Conservation (phyloP, 2,888 invertebrate species). For the Mechanitis mazaeus region DNA sequence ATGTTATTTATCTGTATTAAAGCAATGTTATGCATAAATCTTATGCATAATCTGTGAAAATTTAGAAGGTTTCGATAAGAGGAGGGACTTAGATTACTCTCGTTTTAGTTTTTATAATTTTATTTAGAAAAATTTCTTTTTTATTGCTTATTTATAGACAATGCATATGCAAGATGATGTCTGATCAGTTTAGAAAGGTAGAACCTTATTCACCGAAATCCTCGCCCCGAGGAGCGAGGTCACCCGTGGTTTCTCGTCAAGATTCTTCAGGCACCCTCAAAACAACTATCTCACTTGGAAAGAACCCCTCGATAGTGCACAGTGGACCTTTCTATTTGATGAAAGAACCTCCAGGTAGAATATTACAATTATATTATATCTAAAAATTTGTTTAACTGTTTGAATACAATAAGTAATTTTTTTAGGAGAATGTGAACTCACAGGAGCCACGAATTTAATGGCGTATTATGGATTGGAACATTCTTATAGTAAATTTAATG, state of each 20-base stretch:
- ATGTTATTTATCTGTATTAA: constrained; percentile 6
- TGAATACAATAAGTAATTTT: constrained; percentile 15
- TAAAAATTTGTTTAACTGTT: background rate
- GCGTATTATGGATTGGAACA: constrained; percentile 97
- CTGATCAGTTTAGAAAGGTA: constrained; percentile 94
- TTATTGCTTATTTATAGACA: constrained; percentile 57
- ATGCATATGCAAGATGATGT: constrained; percentile 88
- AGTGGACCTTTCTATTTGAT: constrained; percentile 98
- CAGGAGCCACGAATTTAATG: constrained; percentile 98
- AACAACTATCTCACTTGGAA: constrained; percentile 97
- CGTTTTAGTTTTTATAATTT: constrained; percentile 59
- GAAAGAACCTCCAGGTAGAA: constrained; percentile 94
- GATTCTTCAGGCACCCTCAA: constrained; percentile 98
- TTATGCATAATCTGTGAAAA: constrained; percentile 19
- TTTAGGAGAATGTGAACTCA: constrained; percentile 91
- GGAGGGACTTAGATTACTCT: constrained; percentile 38
- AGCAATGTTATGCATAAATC: constrained; percentile 6
- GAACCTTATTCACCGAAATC: constrained; percentile 97
- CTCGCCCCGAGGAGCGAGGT: constrained; percentile 94
- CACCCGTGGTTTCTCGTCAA: constrained; percentile 96
- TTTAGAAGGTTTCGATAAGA: constrained; percentile 33
- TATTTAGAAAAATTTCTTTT: constrained; percentile 60
- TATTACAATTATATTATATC: background rate
- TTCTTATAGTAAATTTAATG: constrained; percentile 98
- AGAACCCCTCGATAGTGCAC: constrained; percentile 97